These are phyloP conservation scores for Leuciscus idus DNA, from an alignment of 2,113 vertebrate genomes.

Conservation along the genomic window DNA sequence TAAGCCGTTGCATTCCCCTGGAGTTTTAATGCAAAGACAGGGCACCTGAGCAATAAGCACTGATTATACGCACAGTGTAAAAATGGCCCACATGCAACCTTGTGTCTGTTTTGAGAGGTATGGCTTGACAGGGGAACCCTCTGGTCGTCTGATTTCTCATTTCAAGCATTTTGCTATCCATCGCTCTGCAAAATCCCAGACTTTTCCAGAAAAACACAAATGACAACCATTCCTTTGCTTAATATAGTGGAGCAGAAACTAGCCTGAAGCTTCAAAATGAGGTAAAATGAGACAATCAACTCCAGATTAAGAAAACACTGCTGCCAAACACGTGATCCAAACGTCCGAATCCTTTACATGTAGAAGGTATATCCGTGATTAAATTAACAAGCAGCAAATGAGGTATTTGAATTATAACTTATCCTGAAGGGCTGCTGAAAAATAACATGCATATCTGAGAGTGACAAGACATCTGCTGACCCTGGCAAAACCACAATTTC, in stretches of 20 bases:
- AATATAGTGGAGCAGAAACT: not conserved
- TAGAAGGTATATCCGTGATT: conserved; percentile 58
- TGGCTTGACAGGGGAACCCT: conserved; percentile 50
- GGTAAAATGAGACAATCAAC: conserved; percentile 52
- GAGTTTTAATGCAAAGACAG: conserved; percentile 59
- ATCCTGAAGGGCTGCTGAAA: conserved; percentile 19
- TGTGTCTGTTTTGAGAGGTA: conserved; percentile 29
- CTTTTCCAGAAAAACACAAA: not conserved
- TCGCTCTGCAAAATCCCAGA: not conserved
- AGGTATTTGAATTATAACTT: conserved; percentile 65
- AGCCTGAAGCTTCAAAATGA: conserved; percentile 17
- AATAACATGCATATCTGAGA: conserved; percentile 56
- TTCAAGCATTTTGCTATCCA: conserved; percentile 1
- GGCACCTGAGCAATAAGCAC: conserved; percentile 66
- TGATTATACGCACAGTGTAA: conserved; percentile 54
- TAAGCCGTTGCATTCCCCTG: conserved; percentile 50
- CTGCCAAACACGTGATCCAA: conserved; percentile 46
- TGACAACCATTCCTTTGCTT: not conserved
- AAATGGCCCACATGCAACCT: not conserved
- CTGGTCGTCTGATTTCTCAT: not conserved
- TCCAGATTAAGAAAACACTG: conserved; percentile 28
- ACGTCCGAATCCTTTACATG: conserved; percentile 37
- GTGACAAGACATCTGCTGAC: conserved; percentile 39
- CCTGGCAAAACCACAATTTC: conserved; percentile 35
- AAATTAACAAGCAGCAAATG: conserved; percentile 64